Conservation (phyloP, 1,140 invertebrate species). For the Papilio xuthus region DNA sequence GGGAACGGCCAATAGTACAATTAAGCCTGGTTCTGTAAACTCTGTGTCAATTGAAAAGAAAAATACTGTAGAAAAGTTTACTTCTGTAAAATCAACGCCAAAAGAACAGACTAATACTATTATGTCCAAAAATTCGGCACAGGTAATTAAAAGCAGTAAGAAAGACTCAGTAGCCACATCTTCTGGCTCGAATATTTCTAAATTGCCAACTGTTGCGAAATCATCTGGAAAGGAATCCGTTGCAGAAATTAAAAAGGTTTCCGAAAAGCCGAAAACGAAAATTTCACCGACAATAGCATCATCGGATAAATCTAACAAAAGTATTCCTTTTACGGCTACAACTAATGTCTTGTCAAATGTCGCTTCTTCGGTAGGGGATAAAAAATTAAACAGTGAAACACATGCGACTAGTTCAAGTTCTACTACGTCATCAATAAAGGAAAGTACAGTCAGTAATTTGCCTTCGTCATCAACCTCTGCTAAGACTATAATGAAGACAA, state of each 20-base stretch:
- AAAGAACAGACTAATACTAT: constrained; percentile 21
- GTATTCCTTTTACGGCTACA: not conserved
- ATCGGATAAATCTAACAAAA: constrained; percentile 9
- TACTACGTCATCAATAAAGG: constrained; percentile 24
- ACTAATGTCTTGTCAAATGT: not conserved
- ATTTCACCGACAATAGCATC: not conserved
- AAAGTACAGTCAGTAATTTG: constrained; percentile 16
- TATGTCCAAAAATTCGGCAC: constrained; percentile 1
- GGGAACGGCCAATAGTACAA: not conserved
- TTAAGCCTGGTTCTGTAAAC: not conserved
- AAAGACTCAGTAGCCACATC: not conserved
- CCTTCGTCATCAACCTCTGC: constrained; percentile 27
- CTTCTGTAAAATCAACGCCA: constrained; percentile 9
- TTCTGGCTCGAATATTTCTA: not conserved
- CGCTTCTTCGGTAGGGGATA: not conserved
- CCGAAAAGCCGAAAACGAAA: constrained; percentile 10
- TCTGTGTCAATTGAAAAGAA: not conserved
- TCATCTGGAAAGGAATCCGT: constrained; percentile 15
- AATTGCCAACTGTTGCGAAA: not conserved
- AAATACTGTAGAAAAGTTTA: constrained; percentile 3
- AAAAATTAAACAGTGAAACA: constrained; percentile 9
- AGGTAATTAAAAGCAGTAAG: constrained; percentile 8
- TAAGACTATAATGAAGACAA: constrained; percentile 35
- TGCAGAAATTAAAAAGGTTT: constrained; percentile 8
- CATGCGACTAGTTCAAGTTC: constrained; percentile 10